Evolutionary conservation across 1,140 invertebrate genomes (phyloP).

Genomic region (Ostrea edulis): DNA sequence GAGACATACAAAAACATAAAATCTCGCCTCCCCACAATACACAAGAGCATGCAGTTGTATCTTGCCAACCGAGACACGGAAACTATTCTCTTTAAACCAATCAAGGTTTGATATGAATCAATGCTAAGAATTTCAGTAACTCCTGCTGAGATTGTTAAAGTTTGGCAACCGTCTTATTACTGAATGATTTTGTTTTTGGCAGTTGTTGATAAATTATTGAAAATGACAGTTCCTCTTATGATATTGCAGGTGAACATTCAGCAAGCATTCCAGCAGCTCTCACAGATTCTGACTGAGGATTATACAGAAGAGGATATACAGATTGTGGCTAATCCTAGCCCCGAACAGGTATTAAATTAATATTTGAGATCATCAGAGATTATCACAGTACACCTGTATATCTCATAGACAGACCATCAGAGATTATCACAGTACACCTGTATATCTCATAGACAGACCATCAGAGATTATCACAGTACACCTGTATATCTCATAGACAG

Average conservation of each 20-base stretch:
- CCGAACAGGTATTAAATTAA: constrained; percentile 87
- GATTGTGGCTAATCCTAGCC: constrained; percentile 91
- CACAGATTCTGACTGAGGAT: constrained; percentile 86
- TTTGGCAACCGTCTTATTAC: too few species aligned
- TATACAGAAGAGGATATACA: constrained; percentile 90
- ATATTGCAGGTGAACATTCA: constrained; percentile 90
- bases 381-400: too few species aligned
- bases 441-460: neutral
- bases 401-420: too few species aligned
- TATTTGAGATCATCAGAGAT: neutral
- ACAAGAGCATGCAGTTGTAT: constrained; percentile 95
- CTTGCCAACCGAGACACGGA: constrained; percentile 98
- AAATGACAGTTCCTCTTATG: neutral
- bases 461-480: neutral
- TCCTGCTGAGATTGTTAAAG: too few species aligned
- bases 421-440: neutral
- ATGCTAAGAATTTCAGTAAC: too few species aligned
- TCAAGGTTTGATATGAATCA: constrained; percentile 87
- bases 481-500: too few species aligned
- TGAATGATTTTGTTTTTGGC: too few species aligned
- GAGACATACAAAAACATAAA: constrained; percentile 86
- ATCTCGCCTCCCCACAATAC: constrained; percentile 88
- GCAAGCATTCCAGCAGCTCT: constrained; percentile 90
- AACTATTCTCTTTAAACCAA: constrained; percentile 95
- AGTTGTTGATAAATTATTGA: too few species aligned